These are phyloP conservation scores for Tribolium freemani DNA, from an alignment of 2,888 invertebrate genomes.

Conservation along the genomic window DNA sequence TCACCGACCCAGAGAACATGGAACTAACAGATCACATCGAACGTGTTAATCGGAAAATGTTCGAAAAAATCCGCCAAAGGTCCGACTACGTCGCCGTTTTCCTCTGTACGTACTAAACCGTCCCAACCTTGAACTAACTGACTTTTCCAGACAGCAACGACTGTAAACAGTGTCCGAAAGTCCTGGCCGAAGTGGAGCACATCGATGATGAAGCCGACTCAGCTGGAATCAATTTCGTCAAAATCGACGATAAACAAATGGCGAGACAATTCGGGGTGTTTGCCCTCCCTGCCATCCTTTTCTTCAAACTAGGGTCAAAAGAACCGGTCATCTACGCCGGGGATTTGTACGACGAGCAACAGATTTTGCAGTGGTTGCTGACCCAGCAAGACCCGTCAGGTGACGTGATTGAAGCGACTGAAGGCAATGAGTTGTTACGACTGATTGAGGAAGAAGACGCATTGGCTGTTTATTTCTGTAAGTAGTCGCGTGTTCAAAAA, in stretches of 20 bases:
- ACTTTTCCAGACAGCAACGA: constrained; percentile 88
- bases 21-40: constrained; percentile 94
- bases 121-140: background rate
- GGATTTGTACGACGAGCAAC: constrained; percentile 88
- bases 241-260: constrained; percentile 90
- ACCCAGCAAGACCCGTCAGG: constrained; percentile 94
- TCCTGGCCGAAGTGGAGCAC: constrained; percentile 89
- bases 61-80: constrained; percentile 88
- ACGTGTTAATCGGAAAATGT: constrained; percentile 93
- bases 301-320: constrained; percentile 89
- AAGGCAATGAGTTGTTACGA: constrained; percentile 82
- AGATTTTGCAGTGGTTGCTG: constrained; percentile 90
- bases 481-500: constrained; percentile 68
- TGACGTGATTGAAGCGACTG: constrained; percentile 90
- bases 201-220: constrained; percentile 94
- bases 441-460: constrained; percentile 86
- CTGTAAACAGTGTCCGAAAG: constrained; percentile 93
- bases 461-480: constrained; percentile 93
- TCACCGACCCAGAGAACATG: constrained; percentile 95
- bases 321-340: constrained; percentile 94
- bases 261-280: constrained; percentile 91
- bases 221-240: constrained; percentile 92
- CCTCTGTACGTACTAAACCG: constrained; percentile 82
- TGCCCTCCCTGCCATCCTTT: constrained; percentile 90
- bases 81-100: constrained; percentile 93